A percentile compares a stretch with the other conserved stretches of the same genome.
Evolutionary conservation across 2,113 vertebrate species (phyloP).

Genomic region (Melospiza melodia): DNA sequence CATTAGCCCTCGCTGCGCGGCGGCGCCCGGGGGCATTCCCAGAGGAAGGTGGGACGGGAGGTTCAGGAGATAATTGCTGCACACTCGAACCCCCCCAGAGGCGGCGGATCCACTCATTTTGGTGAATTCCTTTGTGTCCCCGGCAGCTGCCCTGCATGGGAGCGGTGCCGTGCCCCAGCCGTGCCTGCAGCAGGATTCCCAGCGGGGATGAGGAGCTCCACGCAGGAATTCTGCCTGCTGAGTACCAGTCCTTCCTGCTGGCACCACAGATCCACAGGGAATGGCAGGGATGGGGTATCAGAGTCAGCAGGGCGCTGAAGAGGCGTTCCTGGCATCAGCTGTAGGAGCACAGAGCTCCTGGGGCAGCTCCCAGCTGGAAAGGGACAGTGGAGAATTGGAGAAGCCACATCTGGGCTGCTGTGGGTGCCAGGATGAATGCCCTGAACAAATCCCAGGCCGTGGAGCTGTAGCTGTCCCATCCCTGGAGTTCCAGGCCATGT

Average conservation of each 20-base stretch:
- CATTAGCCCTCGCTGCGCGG: neutral
- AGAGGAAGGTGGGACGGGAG: neutral
- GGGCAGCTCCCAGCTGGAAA: neutral
- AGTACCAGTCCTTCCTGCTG: neutral
- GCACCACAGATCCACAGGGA: rapidly evolving
- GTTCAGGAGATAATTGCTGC: slow-evolving; percentile 31
- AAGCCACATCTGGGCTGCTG: neutral
- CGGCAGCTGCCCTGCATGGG: neutral
- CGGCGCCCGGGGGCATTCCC: neutral
- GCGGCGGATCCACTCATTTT: neutral
- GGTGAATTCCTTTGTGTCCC: neutral
- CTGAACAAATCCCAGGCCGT: rapidly evolving
- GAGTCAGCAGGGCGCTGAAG: neutral
- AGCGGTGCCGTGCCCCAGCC: rapidly evolving
- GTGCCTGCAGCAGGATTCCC: neutral
- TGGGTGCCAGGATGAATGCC: neutral
- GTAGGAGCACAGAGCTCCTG: neutral
- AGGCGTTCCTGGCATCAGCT: neutral
- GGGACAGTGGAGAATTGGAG: rapidly evolving
- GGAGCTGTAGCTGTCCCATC: neutral
- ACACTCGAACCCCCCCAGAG: neutral
- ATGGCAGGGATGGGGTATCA: rapidly evolving
- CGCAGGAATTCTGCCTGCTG: neutral
- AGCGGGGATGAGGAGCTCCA: neutral
- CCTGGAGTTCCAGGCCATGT: neutral